These are phyloP conservation scores for Protobothrops mucrosquamatus DNA, from an alignment of 2,113 vertebrate genomes.

Conservation along the genomic window DNA sequence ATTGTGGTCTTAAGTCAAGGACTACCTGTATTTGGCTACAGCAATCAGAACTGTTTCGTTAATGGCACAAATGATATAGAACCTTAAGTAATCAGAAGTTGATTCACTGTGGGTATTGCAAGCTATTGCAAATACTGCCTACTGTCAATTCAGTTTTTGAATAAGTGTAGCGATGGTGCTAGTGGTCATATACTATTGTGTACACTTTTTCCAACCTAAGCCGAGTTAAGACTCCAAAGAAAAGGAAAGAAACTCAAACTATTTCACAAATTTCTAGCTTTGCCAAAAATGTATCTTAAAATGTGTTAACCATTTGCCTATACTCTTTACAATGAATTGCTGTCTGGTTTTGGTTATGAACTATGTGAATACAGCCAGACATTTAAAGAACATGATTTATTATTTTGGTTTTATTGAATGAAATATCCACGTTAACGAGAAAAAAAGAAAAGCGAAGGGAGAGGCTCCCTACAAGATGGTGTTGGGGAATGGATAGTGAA, in stretches of 20 bases:
- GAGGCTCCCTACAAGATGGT: conserved; percentile 4
- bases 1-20: neutral
- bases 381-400: conserved; percentile 38
- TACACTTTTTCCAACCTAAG: conserved; percentile 26
- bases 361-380: conserved; percentile 39
- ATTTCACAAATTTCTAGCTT: conserved; percentile 51
- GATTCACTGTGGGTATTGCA: neutral
- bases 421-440: conserved; percentile 16
- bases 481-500: conserved; percentile 50
- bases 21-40: neutral
- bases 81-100: neutral
- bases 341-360: conserved; percentile 46
- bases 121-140: neutral
- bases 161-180: neutral
- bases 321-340: conserved; percentile 34
- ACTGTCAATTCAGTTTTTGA: neutral
- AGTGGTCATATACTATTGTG: neutral
- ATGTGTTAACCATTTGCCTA: conserved; percentile 55
- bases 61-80: neutral
- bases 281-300: conserved; percentile 60
- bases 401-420: conserved; percentile 39
- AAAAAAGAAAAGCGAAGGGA: neutral
- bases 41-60: neutral
- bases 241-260: conserved; percentile 38
- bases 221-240: conserved; percentile 4